Conservation (phyloP, 2,888 invertebrate species). For the Hirtodrosophila duncani region DNA sequence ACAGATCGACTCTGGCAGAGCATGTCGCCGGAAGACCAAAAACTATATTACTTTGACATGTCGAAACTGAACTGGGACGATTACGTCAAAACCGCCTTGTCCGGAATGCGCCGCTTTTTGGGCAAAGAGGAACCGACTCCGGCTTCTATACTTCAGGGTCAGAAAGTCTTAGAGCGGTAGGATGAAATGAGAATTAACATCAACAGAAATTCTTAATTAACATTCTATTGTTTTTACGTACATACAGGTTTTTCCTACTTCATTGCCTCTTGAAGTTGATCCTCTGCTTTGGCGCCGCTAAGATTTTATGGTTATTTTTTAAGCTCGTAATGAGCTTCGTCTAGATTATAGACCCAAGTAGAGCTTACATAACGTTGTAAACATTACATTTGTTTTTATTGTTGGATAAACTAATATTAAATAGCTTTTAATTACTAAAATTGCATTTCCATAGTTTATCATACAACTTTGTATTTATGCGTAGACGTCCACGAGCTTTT, state of each 20-base stretch:
- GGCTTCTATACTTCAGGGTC: slow-evolving; percentile 6
- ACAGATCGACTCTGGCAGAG: slow-evolving; percentile 77
- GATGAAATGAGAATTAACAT: neutral
- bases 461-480: too few relatives aligned
- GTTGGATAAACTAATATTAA: too few relatives aligned
- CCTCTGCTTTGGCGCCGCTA: slow-evolving; percentile 28
- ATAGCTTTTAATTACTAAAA: too few relatives aligned
- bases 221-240: neutral
- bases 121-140: slow-evolving; percentile 12
- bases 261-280: slow-evolving; percentile 51
- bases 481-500: too few relatives aligned
- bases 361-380: too few relatives aligned
- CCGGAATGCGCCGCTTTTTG: slow-evolving; percentile 82
- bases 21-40: slow-evolving; percentile 76
- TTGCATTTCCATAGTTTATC: too few relatives aligned
- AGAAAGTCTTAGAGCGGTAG: slow-evolving; percentile 80
- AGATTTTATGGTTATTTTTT: neutral
- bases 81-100: slow-evolving; percentile 80
- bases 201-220: too few relatives aligned
- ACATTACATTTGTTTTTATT: too few relatives aligned
- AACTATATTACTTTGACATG: slow-evolving; percentile 87
- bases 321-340: too few relatives aligned
- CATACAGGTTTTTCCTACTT: slow-evolving; percentile 51
- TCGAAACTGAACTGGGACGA: slow-evolving; percentile 83
- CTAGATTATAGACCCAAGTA: too few relatives aligned